phyloP scores from a whole-genome alignment of 37 sponge, comb jelly and placozoan species.

The Sycon ciliatum region DNA sequence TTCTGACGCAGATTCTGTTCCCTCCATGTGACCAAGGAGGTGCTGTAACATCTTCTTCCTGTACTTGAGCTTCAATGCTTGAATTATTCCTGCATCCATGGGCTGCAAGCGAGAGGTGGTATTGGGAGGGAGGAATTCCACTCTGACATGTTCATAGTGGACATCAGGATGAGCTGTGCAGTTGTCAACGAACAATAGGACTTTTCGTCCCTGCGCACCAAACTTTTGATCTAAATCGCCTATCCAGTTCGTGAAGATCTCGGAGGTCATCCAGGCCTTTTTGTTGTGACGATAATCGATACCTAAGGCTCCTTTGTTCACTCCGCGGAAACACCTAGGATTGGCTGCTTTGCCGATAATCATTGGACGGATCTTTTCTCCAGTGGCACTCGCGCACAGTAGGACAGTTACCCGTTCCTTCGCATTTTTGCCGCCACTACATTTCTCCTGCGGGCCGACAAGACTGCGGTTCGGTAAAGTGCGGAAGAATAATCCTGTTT shows the following conservation, averaged over 20 bases:
- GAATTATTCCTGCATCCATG: constrained; percentile 11
- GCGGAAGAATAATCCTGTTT: constrained; percentile 36
- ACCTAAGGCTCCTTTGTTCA: too few species aligned
- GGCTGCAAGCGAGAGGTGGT: constrained; percentile 10
- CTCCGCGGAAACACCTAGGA: not conserved
- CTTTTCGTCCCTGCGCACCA: not conserved
- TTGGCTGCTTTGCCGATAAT: constrained; percentile 22
- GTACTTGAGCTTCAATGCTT: not conserved
- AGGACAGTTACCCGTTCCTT: constrained; percentile 25
- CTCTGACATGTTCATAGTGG: not conserved
- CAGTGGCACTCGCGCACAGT: constrained; percentile 15
- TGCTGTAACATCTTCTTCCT: not conserved
- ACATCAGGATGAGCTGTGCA: constrained; percentile 19
- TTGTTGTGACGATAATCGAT: not conserved
- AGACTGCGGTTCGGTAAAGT: constrained; percentile 29
- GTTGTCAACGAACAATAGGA: constrained; percentile 2
- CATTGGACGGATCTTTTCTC: constrained; percentile 18
- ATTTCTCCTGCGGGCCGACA: constrained; percentile 12
- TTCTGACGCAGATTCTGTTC: not conserved
- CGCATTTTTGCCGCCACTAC: constrained; percentile 9
- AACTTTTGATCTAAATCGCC: not conserved
- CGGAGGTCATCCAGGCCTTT: constrained; percentile 2
- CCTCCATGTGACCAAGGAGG: not conserved
- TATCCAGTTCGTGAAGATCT: not conserved
- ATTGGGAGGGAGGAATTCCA: constrained; percentile 1